Conservation (phyloP, 1,140 invertebrate genomes). For the Drosophila setifemur region DNA sequence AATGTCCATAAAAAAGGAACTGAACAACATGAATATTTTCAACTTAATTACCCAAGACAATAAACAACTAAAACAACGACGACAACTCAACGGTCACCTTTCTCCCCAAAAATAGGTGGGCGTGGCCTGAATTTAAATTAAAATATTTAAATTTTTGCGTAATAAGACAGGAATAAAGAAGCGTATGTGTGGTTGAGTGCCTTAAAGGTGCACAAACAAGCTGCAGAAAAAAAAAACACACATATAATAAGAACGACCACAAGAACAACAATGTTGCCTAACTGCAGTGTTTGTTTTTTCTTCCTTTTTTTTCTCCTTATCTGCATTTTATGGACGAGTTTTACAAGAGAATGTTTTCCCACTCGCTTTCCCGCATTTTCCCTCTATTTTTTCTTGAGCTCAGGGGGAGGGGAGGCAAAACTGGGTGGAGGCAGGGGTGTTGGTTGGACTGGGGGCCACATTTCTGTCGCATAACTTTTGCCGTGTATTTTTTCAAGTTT, state of each 20-base stretch:
- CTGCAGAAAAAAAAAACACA: not conserved
- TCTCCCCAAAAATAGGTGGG: not conserved
- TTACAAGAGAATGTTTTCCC: constrained; percentile 50
- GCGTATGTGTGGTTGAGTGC: not conserved
- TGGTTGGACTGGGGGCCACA: too few species aligned
- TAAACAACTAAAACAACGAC: constrained; percentile 3
- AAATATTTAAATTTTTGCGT: constrained; percentile 43
- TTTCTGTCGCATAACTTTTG: constrained; percentile 62
- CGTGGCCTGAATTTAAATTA: constrained; percentile 13
- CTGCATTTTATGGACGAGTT: constrained; percentile 62
- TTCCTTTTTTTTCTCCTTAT: constrained; percentile 19
- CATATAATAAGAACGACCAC: constrained; percentile 1
- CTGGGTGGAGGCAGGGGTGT: too few species aligned
- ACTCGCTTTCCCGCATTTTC: not conserved
- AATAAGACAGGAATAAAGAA: constrained; percentile 37
- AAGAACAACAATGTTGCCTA: constrained; percentile 35
- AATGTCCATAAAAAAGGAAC: constrained; percentile 22
- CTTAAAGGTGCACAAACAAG: constrained; percentile 19
- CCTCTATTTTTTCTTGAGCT: not conserved
- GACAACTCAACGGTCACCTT: constrained; percentile 22
- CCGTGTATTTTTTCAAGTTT: constrained; percentile 39
- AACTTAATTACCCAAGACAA: constrained; percentile 53
- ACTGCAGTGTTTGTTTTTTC: constrained; percentile 30
- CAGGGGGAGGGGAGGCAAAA: too few species aligned
- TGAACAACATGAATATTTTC: constrained; percentile 50